Evolutionary conservation across 2,113 vertebrate species (phyloP).

Genomic region (Pluvialis apricaria): DNA sequence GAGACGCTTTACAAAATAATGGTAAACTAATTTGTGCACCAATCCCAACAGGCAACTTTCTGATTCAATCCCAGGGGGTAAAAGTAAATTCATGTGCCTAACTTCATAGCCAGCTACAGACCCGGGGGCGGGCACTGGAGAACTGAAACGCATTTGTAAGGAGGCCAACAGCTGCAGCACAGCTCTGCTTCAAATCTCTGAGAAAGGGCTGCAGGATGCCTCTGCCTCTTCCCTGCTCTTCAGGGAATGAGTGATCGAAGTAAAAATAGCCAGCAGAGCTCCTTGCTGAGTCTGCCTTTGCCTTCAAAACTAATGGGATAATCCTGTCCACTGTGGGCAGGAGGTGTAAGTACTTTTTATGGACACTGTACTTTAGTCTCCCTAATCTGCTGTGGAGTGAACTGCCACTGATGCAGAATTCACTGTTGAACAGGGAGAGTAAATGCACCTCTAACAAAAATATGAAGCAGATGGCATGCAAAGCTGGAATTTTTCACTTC

Average conservation of each 20-base stretch:
- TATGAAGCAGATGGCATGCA: rapidly evolving
- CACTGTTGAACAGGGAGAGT: not conserved
- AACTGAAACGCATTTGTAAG: not conserved
- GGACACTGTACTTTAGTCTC: not conserved
- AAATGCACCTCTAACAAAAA: not conserved
- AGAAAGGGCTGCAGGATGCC: not conserved
- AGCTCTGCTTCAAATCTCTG: not conserved
- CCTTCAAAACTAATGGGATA: not conserved
- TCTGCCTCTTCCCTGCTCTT: not conserved
- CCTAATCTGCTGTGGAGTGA: not conserved
- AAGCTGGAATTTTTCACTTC: not conserved
- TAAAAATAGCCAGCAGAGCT: not conserved
- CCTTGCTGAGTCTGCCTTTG: not conserved
- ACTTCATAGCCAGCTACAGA: not conserved
- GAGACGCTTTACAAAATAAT: not conserved
- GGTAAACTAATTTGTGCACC: not conserved
- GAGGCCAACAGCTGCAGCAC: not conserved
- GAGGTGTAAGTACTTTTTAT: not conserved
- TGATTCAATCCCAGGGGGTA: not conserved
- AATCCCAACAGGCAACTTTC: not conserved
- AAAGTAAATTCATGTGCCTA: not conserved
- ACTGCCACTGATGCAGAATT: not conserved
- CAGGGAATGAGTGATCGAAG: not conserved
- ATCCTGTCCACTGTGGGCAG: not conserved
- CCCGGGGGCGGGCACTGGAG: not conserved